These are phyloP conservation scores for Labeo calbasu DNA, from an alignment of 2,797 vertebrate genomes.

Conservation along the genomic window DNA sequence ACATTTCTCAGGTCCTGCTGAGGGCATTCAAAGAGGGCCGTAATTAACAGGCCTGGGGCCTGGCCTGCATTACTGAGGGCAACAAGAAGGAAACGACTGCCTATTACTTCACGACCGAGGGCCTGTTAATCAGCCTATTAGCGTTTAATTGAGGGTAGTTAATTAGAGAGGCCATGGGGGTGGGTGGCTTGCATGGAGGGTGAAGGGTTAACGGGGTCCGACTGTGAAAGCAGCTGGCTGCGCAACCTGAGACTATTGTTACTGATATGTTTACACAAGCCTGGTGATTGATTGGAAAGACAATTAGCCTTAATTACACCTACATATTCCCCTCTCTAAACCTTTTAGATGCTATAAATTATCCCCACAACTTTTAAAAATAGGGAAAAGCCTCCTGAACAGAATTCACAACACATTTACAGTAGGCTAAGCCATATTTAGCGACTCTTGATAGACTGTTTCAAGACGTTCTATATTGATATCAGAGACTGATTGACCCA, in stretches of 20 bases:
- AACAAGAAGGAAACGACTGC: constrained; percentile 74
- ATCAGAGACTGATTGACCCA: not conserved
- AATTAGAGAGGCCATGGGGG: constrained; percentile 73
- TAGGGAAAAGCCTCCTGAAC: constrained; percentile 9
- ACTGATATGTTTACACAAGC: constrained; percentile 70
- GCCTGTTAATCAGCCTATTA: constrained; percentile 82
- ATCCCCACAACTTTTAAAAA: constrained; percentile 56
- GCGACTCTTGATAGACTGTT: constrained; percentile 65
- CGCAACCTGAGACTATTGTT: constrained; percentile 71
- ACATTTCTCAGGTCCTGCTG: constrained; percentile 26
- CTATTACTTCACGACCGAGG: constrained; percentile 75
- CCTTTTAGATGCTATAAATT: constrained; percentile 66
- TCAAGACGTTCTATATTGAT: constrained; percentile 53
- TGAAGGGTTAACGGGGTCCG: constrained; percentile 63
- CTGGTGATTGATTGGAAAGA: constrained; percentile 75
- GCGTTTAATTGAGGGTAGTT: constrained; percentile 81
- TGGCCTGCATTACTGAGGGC: constrained; percentile 71
- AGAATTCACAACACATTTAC: constrained; percentile 62
- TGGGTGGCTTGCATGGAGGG: constrained; percentile 61
- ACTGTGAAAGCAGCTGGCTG: constrained; percentile 70
- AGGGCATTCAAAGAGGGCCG: constrained; percentile 49
- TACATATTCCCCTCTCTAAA: constrained; percentile 65
- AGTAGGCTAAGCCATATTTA: constrained; percentile 64
- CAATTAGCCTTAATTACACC: constrained; percentile 75
- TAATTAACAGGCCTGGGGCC: constrained; percentile 68